Conservation (phyloP, 2,888 invertebrate species). For the Aphidoletes aphidimyza region DNA sequence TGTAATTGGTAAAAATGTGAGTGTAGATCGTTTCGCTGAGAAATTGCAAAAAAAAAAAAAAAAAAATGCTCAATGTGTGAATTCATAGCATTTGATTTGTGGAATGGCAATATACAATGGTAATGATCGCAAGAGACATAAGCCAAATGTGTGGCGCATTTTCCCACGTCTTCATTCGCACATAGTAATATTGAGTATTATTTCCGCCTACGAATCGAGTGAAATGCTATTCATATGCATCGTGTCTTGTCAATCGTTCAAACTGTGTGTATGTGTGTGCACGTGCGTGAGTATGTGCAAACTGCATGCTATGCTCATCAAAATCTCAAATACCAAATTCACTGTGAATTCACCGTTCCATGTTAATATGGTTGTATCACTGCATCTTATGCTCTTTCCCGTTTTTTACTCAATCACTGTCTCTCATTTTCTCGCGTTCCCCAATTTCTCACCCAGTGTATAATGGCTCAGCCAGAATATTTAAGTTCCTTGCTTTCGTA, state of each 20-base stretch:
- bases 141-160: background rate
- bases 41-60: background rate
- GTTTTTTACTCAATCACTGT: too few species aligned
- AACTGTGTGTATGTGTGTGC: background rate
- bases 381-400: background rate
- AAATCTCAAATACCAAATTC: too few species aligned
- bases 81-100: background rate
- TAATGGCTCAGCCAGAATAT: background rate
- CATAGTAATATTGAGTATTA: background rate
- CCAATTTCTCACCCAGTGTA: too few species aligned
- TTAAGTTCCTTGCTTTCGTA: conserved; percentile 46
- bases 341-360: too few species aligned
- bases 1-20: background rate
- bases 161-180: conserved; percentile 30
- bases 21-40: too few species aligned
- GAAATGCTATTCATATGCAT: background rate
- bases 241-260: background rate
- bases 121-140: background rate
- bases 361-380: background rate
- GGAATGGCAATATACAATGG: background rate
- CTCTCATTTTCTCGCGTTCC: too few species aligned
- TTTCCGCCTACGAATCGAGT: background rate
- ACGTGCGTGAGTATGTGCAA: too few species aligned
- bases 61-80: too few species aligned
- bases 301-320: too few species aligned